phyloP scores from a whole-genome alignment of 2,888 invertebrate genomes.

The Elysia crispata region DNA sequence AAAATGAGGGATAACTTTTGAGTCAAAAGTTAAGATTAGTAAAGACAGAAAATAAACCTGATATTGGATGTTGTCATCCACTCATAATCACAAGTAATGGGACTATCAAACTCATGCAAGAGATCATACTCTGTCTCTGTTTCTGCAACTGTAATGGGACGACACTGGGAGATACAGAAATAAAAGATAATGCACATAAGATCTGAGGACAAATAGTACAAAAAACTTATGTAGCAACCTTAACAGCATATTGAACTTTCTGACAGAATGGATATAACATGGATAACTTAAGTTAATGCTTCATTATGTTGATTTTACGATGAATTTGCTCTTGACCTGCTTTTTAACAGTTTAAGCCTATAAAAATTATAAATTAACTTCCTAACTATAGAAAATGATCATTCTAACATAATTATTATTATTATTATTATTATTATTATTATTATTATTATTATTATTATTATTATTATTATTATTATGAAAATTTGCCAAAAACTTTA shows the following conservation, averaged over 20 bases:
- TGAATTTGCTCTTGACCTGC: no score
- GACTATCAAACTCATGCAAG: constrained; percentile 86
- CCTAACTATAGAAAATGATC: neutral
- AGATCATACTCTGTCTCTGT: constrained; percentile 88
- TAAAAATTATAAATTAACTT: neutral
- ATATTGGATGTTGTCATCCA: constrained; percentile 85
- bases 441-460: constrained; percentile 7
- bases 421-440: constrained; percentile 15
- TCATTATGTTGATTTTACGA: no score
- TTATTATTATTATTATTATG: neutral
- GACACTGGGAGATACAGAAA: constrained; percentile 82
- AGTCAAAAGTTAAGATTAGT: no score
- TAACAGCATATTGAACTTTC: no score
- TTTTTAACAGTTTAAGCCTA: no score
- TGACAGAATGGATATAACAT: no score
- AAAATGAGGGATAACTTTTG: no score
- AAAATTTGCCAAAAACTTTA: neutral
- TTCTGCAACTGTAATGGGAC: constrained; percentile 87
- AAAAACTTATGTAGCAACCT: no score
- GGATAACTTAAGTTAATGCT: no score
- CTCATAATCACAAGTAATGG: constrained; percentile 83
- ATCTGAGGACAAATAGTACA: neutral
- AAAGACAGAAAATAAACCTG: constrained; percentile 79
- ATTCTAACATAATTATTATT: neutral
- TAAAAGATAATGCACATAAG: neutral